These are phyloP conservation scores for Tetraneura akinire DNA, from an alignment of 1,140 invertebrate genomes.

Conservation along the genomic window DNA sequence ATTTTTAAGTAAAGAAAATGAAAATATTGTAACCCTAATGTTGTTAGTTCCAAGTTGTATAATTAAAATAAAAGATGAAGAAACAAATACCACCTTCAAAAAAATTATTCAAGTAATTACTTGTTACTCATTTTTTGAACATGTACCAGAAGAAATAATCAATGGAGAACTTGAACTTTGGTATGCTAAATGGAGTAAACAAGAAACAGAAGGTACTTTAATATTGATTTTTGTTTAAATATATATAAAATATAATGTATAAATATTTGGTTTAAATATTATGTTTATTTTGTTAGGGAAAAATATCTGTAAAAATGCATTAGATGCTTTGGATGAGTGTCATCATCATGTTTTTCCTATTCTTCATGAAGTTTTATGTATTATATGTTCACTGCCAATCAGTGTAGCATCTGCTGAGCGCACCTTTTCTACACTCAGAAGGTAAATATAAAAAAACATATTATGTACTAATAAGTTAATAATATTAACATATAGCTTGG, in stretches of 20 bases:
- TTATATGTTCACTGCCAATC: conserved; percentile 14
- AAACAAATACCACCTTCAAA: not conserved
- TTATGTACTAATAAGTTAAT: conserved; percentile 4
- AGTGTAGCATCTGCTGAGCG: not conserved
- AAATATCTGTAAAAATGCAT: conserved; percentile 12
- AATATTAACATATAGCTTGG: conserved; percentile 18
- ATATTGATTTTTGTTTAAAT: conserved; percentile 16
- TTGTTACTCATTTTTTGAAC: conserved; percentile 20
- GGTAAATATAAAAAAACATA: conserved; percentile 25
- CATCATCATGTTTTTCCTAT: not conserved
- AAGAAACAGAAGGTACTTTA: not conserved
- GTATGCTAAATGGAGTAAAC: conserved; percentile 16
- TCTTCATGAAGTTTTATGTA: conserved; percentile 6
- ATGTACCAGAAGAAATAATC: not conserved
- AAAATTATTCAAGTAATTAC: conserved; percentile 20
- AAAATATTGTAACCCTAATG: not conserved
- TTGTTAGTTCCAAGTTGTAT: conserved; percentile 8
- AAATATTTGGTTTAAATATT: too few relatives aligned
- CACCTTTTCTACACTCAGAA: conserved; percentile 12
- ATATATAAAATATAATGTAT: not conserved
- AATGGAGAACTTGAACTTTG: not conserved
- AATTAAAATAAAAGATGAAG: not conserved
- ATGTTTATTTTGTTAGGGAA: conserved; percentile 10
- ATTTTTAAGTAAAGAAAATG: conserved; percentile 4
- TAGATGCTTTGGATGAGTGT: not conserved